Evolutionary conservation across 2,888 invertebrate genomes (phyloP).

Genomic region (Orthonevra nobilis): DNA sequence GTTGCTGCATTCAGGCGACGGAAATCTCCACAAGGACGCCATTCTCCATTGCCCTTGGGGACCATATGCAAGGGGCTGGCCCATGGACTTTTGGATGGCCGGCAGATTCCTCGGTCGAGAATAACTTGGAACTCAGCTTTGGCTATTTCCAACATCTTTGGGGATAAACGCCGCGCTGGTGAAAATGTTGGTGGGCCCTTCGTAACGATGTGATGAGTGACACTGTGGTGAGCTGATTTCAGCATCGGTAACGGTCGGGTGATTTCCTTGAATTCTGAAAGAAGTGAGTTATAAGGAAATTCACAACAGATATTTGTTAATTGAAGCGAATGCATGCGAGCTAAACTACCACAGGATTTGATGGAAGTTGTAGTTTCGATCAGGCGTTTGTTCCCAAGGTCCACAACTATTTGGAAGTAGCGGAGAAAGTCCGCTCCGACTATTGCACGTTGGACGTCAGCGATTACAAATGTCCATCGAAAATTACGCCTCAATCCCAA

Average conservation of each 20-base stretch:
- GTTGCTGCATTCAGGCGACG: conserved; percentile 7
- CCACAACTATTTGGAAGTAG: conserved; percentile 16
- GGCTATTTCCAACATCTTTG: conserved; percentile 5
- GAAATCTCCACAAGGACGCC: conserved; percentile 20
- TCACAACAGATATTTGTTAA: conserved; percentile 11
- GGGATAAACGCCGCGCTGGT: neutral
- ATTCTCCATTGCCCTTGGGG: neutral
- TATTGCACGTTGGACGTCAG: neutral
- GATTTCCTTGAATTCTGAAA: conserved; percentile 14
- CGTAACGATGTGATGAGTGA: neutral
- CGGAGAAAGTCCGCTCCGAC: neutral
- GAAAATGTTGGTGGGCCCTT: neutral
- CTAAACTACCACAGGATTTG: neutral
- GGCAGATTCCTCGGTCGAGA: conserved; percentile 30
- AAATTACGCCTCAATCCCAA: conserved; percentile 12
- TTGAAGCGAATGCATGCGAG: neutral
- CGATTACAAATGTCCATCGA: neutral
- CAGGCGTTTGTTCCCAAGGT: neutral
- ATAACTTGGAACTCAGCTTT: conserved; percentile 17
- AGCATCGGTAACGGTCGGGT: neutral
- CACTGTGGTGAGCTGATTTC: neutral
- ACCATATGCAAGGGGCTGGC: conserved; percentile 19
- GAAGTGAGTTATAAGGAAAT: neutral
- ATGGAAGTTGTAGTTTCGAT: neutral
- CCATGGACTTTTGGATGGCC: conserved; percentile 15